Conservation (phyloP, 2,888 invertebrate species). For the Nemapogon koenigi region DNA sequence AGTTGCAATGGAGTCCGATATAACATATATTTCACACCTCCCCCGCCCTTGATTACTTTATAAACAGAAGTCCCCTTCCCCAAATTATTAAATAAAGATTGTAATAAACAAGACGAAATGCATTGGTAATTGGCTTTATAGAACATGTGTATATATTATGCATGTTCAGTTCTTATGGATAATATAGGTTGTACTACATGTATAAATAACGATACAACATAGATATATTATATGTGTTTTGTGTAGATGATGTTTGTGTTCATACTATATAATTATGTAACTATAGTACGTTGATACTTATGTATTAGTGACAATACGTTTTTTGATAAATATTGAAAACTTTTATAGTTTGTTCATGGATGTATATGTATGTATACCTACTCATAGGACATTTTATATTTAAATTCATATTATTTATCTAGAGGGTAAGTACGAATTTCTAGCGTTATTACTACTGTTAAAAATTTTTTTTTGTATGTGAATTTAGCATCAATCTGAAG, state of each 20-base stretch:
- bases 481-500: no score
- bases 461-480: no score
- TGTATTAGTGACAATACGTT: slow-evolving; percentile 38
- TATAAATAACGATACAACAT: background rate
- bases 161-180: slow-evolving; percentile 59
- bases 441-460: no score
- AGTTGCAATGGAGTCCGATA: no score
- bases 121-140: slow-evolving; percentile 68
- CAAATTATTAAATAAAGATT: slow-evolving; percentile 54
- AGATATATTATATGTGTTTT: slow-evolving; percentile 15
- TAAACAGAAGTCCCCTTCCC: slow-evolving; percentile 23
- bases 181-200: slow-evolving; percentile 30
- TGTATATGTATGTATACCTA: slow-evolving; percentile 12
- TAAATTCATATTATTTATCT: background rate
- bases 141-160: slow-evolving; percentile 42
- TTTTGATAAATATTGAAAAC: slow-evolving; percentile 36
- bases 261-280: no score
- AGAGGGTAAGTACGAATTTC: no score
- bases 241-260: slow-evolving; percentile 48
- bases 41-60: slow-evolving; percentile 17
- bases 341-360: no score
- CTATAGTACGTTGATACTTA: slow-evolving; percentile 12
- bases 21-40: background rate
- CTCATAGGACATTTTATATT: slow-evolving; percentile 1
- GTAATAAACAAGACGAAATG: slow-evolving; percentile 52